Percentiles rank a stretch among this genome's conserved stretches.
phyloP scores from a whole-genome alignment of 2,113 vertebrate species.

The Orthonyx spaldingii region DNA sequence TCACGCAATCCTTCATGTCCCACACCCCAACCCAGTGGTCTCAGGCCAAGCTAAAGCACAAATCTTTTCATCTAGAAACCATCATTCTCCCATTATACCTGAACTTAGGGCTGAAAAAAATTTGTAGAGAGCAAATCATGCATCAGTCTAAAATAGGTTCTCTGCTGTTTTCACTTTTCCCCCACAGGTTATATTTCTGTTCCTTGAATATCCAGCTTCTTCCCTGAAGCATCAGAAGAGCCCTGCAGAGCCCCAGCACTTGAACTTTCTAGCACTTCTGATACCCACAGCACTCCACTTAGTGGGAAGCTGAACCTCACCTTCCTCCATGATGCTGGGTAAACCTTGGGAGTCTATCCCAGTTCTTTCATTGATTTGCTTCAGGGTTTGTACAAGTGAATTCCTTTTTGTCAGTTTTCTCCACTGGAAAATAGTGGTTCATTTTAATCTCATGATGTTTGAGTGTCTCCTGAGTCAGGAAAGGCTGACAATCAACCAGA shows the following conservation, averaged over 20 bases:
- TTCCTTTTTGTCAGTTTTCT: background rate
- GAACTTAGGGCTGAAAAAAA: background rate
- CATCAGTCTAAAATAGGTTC: background rate
- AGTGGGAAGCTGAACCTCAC: background rate
- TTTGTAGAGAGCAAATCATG: background rate
- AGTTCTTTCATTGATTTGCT: background rate
- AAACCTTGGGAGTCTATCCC: background rate
- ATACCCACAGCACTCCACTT: background rate
- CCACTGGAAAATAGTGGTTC: background rate
- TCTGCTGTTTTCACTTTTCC: background rate
- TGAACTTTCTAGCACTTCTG: background rate
- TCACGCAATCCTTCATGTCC: fast-evolving
- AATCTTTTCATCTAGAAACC: background rate
- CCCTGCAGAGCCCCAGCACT: background rate
- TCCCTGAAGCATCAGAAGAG: background rate
- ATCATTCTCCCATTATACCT: background rate
- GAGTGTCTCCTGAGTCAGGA: background rate
- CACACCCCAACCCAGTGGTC: background rate
- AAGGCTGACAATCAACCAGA: background rate
- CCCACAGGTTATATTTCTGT: background rate
- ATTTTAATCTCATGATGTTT: background rate
- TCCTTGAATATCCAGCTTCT: background rate
- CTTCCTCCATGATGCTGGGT: background rate
- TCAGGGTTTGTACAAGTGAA: background rate
- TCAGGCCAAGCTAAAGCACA: background rate